A percentile compares a stretch with the other conserved stretches of the same genome.
These are phyloP conservation scores for Plusia festucae DNA, from an alignment of 2,888 invertebrate species.

Conservation along the genomic window DNA sequence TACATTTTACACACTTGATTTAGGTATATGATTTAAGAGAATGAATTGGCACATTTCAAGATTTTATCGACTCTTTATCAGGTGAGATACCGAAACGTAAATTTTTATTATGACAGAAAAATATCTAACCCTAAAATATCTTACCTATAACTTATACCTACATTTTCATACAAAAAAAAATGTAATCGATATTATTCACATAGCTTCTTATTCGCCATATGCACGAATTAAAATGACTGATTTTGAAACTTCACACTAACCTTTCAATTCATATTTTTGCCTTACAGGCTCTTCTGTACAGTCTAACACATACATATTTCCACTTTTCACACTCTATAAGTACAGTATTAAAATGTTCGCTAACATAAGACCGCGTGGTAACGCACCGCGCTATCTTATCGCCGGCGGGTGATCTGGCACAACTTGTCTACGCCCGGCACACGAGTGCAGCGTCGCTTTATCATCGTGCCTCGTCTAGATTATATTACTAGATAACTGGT, in stretches of 20 bases:
- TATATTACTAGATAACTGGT: background rate
- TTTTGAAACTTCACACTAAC: background rate
- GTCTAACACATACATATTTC: background rate
- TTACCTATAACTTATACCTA: too few species aligned
- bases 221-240: too few species aligned
- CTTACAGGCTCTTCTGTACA: background rate
- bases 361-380: background rate
- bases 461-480: constrained; percentile 42
- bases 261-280: background rate
- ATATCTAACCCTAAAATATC: too few species aligned
- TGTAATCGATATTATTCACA: too few species aligned
- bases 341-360: background rate
- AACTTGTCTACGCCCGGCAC: constrained; percentile 59
- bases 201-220: too few species aligned
- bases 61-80: too few species aligned
- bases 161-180: too few species aligned
- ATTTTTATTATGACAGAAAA: too few species aligned
- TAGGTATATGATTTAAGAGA: too few species aligned
- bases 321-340: background rate
- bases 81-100: too few species aligned
- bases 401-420: constrained; percentile 52
- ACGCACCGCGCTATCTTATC: background rate
- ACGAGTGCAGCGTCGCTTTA: constrained; percentile 44
- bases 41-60: too few species aligned
- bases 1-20: too few species aligned